Percentiles rank a stretch among this genome's conserved stretches.
These are phyloP conservation scores for Litoditis marina DNA, from an alignment of 2,888 invertebrate species.

Conservation along the genomic window DNA sequence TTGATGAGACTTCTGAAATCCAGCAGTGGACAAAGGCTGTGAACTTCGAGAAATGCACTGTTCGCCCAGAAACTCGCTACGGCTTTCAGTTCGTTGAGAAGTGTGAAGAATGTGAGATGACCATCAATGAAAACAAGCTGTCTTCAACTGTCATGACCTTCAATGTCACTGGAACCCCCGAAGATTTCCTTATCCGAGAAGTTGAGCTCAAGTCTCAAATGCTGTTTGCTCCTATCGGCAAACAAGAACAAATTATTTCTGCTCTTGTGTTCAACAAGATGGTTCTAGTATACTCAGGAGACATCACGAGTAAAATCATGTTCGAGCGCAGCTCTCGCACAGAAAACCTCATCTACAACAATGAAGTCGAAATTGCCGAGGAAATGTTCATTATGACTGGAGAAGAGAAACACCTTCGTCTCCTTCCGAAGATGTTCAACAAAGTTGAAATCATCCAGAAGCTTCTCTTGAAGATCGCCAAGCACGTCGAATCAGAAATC, in stretches of 20 bases:
- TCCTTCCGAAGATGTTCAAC: conserved; percentile 28
- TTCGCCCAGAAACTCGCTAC: conserved; percentile 45
- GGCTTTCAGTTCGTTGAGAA: conserved; percentile 22
- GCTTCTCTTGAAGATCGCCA: conserved; percentile 32
- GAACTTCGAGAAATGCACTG: conserved; percentile 63
- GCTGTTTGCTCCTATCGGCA: conserved; percentile 32
- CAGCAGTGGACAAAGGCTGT: conserved; percentile 61
- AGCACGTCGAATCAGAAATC: conserved; percentile 30
- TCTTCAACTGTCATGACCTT: conserved; percentile 41
- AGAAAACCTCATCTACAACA: conserved; percentile 39
- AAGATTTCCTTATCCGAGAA: conserved; percentile 42
- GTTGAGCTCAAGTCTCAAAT: conserved; percentile 50
- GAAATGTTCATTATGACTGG: conserved; percentile 35
- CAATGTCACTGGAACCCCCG: conserved; percentile 39
- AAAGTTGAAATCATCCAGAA: conserved; percentile 35
- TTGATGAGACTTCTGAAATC: conserved; percentile 23
- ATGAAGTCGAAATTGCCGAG: conserved; percentile 39
- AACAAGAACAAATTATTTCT: conserved; percentile 28
- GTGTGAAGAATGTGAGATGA: conserved; percentile 16
- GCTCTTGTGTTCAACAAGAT: conserved; percentile 39
- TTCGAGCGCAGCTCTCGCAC: conserved; percentile 22
- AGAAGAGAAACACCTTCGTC: conserved; percentile 38
- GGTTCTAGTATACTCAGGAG: conserved; percentile 32
- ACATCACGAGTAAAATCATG: conserved; percentile 21
- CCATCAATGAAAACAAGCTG: conserved; percentile 29